Evolutionary conservation across 2,113 vertebrate species (phyloP), one percentile per base, ranked within the genome.

Genomic region (Colistium nudipinnis): DNA sequence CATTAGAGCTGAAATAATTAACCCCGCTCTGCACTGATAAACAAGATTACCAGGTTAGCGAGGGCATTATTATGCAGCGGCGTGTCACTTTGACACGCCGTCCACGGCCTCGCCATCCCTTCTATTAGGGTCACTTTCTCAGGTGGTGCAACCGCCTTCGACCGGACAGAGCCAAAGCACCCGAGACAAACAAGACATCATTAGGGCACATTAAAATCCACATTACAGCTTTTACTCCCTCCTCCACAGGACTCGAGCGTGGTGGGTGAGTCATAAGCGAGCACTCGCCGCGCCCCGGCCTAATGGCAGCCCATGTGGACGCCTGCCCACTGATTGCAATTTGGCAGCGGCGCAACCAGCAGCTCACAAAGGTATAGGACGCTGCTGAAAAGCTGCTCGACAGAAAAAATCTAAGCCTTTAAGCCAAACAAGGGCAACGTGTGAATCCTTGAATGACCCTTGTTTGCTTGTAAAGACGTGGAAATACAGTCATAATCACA

Each of bases 121-220:
- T 78, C 83, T 85, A 82, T 47, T 20, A 14, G 9, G 55, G 33
- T 70, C 45, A 24, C 56, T 63, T 70, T 75, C 65, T 66, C 87
- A 88, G 87, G 88, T 89, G 82, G 88, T n/a, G 57, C 81, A 48
- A 9, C 70, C 49, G 47, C 44, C 72, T 49, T n/a, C 17, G 6
- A 51, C 39, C 33, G 11, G 43, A 39, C 30, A 39, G 28, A 74
- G 52, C 53, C 30, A 33, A 57, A 63, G 62, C 68, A 61, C 13
- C 74, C 41, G 36, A 62, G 69, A 84, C 64, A 68, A 76, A 86
- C 68, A 86, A 76, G 76, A 76, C 76, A 81, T 86, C 86, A 87
- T 91, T 91, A 91, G 69, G 41, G 75, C 87, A 39, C 87, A 92
- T 91, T 91, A 91, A 90, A 87, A 91, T 91, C 87, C 83, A 92